Base-by-base conservation (phyloP, 2,797 vertebrate species). In the Echeneis naucrates region DNA sequence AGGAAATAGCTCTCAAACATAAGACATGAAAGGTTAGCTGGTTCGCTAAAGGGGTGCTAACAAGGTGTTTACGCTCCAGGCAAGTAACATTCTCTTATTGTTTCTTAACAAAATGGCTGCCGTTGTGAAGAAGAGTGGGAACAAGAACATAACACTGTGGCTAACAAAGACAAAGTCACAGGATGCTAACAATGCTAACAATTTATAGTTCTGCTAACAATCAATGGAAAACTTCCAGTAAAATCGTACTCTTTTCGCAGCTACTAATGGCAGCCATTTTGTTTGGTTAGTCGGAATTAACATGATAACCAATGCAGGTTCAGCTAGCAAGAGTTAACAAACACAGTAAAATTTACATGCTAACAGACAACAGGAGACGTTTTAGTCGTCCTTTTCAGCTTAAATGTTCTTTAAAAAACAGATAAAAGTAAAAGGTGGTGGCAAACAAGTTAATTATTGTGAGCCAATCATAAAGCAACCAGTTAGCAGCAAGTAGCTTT, bases 21-120 rank as follows among this genome's bases (percentile, higher is more conserved):
- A 77, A 83, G 81, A 80, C 79, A 68, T 77, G 35, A 57, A 58
- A 54, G 57, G 58, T 35, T 27, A 57, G 78, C 57, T 53, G 26
- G 59, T 77, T 77, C 12, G 14, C 51, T 73, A 37, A 47, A 32
- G 52, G 66, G 62, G 52, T 24, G 47, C 45, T 45, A 57, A 54
- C 14, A 2, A 37, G 66, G 33, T 44, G 24, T 64, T 40, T 38
- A 33, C 21, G 26, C 12, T 8, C 12, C 56, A 27, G 23, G 16
- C 40, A 19, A 8, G n/a, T 23, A 8, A n/a, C 53, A 27, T 48
- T 58, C 27, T 47, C 27, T 27, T 21, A 63, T 58, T 50, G 52
- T 47, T 35, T 33, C 2, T 26, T 62, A n/a, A 40, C 38, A 67
- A 66, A 70, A 66, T 48, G 54, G 59, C 53, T 33, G 47, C 55